Base-by-base conservation (phyloP, 2,797 vertebrate species). In the Alauda arvensis region DNA sequence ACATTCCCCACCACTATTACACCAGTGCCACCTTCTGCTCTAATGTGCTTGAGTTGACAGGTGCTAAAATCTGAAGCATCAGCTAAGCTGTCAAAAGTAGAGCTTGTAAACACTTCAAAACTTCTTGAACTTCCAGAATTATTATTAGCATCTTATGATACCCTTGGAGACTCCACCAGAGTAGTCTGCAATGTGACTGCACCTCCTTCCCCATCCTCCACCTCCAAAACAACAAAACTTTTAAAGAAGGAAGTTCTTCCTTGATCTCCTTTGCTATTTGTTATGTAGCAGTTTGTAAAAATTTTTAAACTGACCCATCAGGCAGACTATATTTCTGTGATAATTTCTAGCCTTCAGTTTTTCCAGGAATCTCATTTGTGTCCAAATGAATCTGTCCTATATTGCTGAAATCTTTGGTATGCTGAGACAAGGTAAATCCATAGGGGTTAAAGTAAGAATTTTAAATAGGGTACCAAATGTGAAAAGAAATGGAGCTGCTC, bases 71-170 rank as follows among this genome's bases (percentile, higher is more conserved):
- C 9, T 65, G 43, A 90, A 28, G 31, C 28, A 81, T 45, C 25
- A 78, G 57, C 43, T 71, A 65, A 67, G 55, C 61, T 76, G 77
- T 80, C 34, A 42, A 52, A 92, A 82, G 48, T 45, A 45, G 65
- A 70, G 8, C 33, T 68, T 84, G 65, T 77, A 74, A 92, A 83
- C 71, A 59, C 59, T 89, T 91, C 40, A 79, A 71, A 83, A 61
- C 18, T 68, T 43, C 25, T 74, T 74, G 28, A 70, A 65, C 39
- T 84, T 82, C 23, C 57, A 77, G 80, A 84, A 61, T 88, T 88
- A 72, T 72, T 92, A 63, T 70, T 77, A 60, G 42, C 46, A 84
- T 86, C 60, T 28, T 34, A 20, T 49, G 57, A 15, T 39, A 78
- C 9, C 65, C 39, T 82, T 67, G 42, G 46, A 82, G 52, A 74